Evolutionary conservation across 2,888 invertebrate genomes (phyloP).

Genomic region (Yponomeuta sedellus): DNA sequence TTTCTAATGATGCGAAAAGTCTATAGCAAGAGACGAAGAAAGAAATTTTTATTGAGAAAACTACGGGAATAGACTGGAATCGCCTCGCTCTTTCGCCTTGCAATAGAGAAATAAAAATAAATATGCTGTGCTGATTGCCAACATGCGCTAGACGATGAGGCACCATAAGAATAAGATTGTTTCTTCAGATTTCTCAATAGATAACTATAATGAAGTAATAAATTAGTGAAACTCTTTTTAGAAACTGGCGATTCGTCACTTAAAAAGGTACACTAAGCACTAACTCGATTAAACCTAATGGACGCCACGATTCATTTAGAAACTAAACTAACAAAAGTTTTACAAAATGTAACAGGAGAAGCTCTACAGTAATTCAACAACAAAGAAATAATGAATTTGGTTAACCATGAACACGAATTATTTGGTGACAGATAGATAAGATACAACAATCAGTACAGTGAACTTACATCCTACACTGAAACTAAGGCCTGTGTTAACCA

Average conservation of each 20-base stretch:
- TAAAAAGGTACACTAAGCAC: background rate
- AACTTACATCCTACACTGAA: slow-evolving; percentile 21
- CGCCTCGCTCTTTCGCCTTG: too few species aligned
- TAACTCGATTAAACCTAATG: slow-evolving; percentile 13
- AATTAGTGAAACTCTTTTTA: too few species aligned
- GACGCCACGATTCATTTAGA: slow-evolving; percentile 16
- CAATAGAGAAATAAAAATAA: too few species aligned
- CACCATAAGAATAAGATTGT: too few species aligned
- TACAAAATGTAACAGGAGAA: slow-evolving; percentile 13
- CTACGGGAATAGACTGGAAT: too few species aligned
- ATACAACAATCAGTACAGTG: slow-evolving; percentile 18
- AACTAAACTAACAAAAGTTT: slow-evolving; percentile 13
- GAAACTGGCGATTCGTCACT: background rate
- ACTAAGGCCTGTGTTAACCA: slow-evolving; percentile 22
- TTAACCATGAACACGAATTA: slow-evolving; percentile 45
- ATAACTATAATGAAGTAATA: too few species aligned
- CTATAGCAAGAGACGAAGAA: too few species aligned
- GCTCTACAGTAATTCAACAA: slow-evolving; percentile 19
- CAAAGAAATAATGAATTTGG: slow-evolving; percentile 27
- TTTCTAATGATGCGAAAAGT: too few species aligned
- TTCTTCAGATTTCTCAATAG: too few species aligned
- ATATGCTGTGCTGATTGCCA: too few species aligned
- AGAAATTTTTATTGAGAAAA: too few species aligned
- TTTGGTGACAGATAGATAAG: slow-evolving; percentile 33
- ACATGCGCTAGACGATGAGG: too few species aligned